Percentiles rank a stretch among this genome's conserved stretches.
Evolutionary conservation across 2,888 invertebrate species (phyloP).

Genomic region (Chironomus riparius): DNA sequence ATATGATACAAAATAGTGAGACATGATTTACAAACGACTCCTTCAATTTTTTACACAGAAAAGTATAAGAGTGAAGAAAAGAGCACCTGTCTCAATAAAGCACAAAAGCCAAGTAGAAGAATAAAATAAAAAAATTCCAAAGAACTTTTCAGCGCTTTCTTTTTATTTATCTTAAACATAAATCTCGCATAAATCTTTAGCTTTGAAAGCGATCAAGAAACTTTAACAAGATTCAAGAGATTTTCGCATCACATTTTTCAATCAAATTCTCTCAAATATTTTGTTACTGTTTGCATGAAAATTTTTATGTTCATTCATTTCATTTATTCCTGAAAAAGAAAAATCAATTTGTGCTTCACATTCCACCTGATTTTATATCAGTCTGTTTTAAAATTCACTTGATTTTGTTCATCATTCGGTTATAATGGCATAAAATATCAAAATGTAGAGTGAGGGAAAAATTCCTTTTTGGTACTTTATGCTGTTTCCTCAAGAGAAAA

Average conservation of each 20-base stretch:
- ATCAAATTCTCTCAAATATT: background rate
- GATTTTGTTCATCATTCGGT: background rate
- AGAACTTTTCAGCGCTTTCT: background rate
- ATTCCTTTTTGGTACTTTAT: background rate
- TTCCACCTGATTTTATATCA: background rate
- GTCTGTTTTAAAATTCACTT: background rate
- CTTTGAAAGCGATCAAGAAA: background rate
- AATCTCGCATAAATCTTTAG: constrained; percentile 2
- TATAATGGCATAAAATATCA: no score
- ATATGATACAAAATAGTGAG: no score
- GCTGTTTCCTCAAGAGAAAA: background rate
- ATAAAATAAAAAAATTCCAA: background rate
- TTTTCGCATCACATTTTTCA: background rate
- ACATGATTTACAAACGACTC: no score
- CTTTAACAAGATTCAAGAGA: background rate
- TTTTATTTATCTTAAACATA: background rate
- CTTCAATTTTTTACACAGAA: background rate
- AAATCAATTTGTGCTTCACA: background rate
- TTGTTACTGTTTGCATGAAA: background rate
- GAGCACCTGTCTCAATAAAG: background rate
- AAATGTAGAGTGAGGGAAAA: no score
- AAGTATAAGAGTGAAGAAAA: background rate
- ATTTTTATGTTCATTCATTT: background rate
- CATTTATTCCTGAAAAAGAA: background rate
- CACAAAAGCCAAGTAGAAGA: background rate